Base-by-base conservation (phyloP, 2,797 vertebrate genomes). In the Lateolabrax maculatus region DNA sequence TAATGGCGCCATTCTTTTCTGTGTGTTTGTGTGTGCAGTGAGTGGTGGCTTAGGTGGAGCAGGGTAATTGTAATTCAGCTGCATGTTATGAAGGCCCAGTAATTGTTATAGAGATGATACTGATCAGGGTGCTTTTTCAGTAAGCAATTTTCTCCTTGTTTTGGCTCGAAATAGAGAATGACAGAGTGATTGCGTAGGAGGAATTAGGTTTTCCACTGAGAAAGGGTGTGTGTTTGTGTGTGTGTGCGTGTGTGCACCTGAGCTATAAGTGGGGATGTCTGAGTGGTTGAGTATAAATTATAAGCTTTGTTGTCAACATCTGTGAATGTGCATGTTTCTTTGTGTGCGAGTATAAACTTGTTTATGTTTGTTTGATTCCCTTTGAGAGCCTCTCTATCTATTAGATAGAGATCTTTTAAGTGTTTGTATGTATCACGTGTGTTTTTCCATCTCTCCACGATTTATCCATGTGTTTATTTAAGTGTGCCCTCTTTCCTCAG, bases 41-140 rank as follows among this genome's bases (percentile, higher is more conserved):
- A 71, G 19, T 57, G 37, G 56, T 80, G 52, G 70, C 64, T 78
- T 44, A 31, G 67, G 18, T 67, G 51, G 56, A 51, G 29, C 31
- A 48, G 67, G 60, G 61, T 84, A 72, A 87, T 85, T 91, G 55
- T 87, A 46, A 89, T 91, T 91, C 62, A 39, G 61, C 62, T 48
- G 60, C 58, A 64, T 88, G 67, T 78, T 86, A 88, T 74, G 71
- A 91, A 87, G 77, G 75, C 71, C 49, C 52, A 53, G 79, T 92
- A 87, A 92, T 91, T 92, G 87, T 86, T 79, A 63, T 34, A 87
- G 79, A 88, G 81, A 92, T 87, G 74, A 86, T 90, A 67, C 67
- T 87, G 85, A 94, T 91, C 86, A 86, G 39, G 69, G 29, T 21
- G 23, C 56, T 49, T 87, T 93, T 92, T 84, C 85, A 84, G 74